Conservation (phyloP, 1,140 invertebrate species). For the Papilio xuthus region DNA sequence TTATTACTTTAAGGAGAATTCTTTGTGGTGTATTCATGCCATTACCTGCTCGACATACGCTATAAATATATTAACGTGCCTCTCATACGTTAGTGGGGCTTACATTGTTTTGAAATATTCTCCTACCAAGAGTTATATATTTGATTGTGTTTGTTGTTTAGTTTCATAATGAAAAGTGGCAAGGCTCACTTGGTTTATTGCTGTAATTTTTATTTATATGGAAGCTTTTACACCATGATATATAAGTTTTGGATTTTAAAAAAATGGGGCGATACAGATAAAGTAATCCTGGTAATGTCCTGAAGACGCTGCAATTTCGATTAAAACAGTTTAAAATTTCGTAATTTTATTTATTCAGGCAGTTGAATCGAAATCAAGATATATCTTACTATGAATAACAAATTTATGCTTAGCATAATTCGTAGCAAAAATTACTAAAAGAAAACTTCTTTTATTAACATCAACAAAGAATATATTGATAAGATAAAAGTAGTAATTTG, state of each 20-base stretch:
- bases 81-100: conserved; percentile 58
- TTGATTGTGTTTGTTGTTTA: conserved; percentile 27
- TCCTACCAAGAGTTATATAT: conserved; percentile 41
- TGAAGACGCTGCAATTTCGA: background rate
- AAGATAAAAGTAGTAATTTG: conserved; percentile 44
- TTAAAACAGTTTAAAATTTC: background rate
- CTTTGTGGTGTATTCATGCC: conserved; percentile 74
- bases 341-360: background rate
- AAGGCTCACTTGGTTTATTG: background rate
- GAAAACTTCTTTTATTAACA: background rate
- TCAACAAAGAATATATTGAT: background rate
- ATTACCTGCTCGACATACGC: conserved; percentile 73
- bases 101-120: conserved; percentile 49
- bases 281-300: background rate
- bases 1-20: conserved; percentile 55
- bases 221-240: background rate
- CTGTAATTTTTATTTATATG: background rate
- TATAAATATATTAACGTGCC: conserved; percentile 74
- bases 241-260: background rate
- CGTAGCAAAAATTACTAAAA: background rate
- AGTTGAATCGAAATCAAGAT: background rate
- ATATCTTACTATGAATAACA: background rate
- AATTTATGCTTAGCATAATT: background rate
- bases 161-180: conserved; percentile 16
- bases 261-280: background rate